These are phyloP conservation scores for Chrysotoxum bicinctum DNA, from an alignment of 2,888 invertebrate species.

Conservation along the genomic window DNA sequence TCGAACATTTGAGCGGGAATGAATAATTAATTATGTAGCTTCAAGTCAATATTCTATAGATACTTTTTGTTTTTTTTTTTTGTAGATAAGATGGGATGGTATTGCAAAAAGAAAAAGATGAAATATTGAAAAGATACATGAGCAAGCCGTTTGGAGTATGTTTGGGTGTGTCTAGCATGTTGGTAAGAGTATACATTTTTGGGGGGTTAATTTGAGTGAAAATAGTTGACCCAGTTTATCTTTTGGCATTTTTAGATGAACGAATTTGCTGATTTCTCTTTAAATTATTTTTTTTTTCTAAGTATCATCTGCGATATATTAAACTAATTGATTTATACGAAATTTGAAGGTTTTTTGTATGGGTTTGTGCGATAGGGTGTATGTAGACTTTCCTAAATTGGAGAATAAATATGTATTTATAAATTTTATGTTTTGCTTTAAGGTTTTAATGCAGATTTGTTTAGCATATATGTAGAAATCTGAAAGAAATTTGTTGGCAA, in stretches of 20 bases:
- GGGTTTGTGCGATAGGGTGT: not conserved
- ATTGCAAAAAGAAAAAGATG: constrained; percentile 9
- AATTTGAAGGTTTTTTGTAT: not conserved
- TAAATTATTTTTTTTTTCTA: not conserved
- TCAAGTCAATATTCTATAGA: constrained; percentile 55
- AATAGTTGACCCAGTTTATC: not conserved
- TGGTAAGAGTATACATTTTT: not conserved
- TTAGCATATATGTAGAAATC: not conserved
- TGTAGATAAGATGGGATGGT: constrained; percentile 12
- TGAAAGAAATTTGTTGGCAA: not conserved
- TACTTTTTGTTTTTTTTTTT: constrained; percentile 15
- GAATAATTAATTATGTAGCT: constrained; percentile 64
- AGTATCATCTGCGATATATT: not conserved
- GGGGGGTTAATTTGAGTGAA: constrained; percentile 10
- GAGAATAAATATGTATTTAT: not conserved
- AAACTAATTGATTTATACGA: constrained; percentile 7
- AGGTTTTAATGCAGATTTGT: not conserved
- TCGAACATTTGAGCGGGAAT: constrained; percentile 32
- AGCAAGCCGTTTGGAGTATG: not conserved
- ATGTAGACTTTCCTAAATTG: too few relatives aligned
- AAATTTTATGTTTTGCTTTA: not conserved
- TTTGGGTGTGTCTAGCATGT: not conserved
- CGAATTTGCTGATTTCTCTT: not conserved
- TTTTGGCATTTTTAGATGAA: not conserved
- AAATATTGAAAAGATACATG: not conserved